Conservation (phyloP, 2,888 invertebrate species). For the Caenorhabditis imperialis region DNA sequence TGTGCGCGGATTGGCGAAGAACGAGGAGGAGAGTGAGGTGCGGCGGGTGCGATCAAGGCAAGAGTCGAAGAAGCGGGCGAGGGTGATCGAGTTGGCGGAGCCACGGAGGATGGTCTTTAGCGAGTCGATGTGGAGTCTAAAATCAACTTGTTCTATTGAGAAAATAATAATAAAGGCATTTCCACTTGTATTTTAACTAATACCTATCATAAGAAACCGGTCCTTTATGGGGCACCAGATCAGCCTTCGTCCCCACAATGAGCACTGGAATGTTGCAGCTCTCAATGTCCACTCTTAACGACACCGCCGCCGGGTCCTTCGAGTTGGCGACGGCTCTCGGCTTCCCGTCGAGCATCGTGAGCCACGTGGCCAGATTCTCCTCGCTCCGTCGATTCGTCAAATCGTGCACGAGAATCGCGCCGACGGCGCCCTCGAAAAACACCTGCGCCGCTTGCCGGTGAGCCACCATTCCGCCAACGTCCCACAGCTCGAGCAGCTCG, state of each 20-base stretch:
- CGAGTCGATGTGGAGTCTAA: conserved; percentile 68
- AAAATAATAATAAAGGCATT: too few relatives aligned
- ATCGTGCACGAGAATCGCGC: conserved; percentile 96
- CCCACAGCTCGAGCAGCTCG: conserved; percentile 89
- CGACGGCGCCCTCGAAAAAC: conserved; percentile 91
- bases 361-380: conserved; percentile 78
- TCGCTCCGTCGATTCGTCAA: conserved; percentile 95
- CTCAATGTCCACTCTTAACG: conserved; percentile 63
- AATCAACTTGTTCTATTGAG: conserved; percentile 15
- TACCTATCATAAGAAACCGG: conserved; percentile 60
- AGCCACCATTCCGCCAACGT: conserved; percentile 86
- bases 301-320: conserved; percentile 44
- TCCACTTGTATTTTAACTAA: neutral
- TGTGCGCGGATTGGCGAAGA: conserved; percentile 8
- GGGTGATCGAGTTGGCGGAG: conserved; percentile 92
- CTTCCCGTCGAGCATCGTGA: conserved; percentile 63
- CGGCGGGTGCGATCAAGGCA: conserved; percentile 61
- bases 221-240: conserved; percentile 79
- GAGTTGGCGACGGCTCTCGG: conserved; percentile 16
- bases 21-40: conserved; percentile 22
- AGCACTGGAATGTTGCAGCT: conserved; percentile 86
- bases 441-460: conserved; percentile 83
- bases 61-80: conserved; percentile 81
- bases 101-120: conserved; percentile 83
- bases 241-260: conserved; percentile 93